phyloP scores from a whole-genome alignment of 2,797 vertebrate species.

The Graptemys geographica region DNA sequence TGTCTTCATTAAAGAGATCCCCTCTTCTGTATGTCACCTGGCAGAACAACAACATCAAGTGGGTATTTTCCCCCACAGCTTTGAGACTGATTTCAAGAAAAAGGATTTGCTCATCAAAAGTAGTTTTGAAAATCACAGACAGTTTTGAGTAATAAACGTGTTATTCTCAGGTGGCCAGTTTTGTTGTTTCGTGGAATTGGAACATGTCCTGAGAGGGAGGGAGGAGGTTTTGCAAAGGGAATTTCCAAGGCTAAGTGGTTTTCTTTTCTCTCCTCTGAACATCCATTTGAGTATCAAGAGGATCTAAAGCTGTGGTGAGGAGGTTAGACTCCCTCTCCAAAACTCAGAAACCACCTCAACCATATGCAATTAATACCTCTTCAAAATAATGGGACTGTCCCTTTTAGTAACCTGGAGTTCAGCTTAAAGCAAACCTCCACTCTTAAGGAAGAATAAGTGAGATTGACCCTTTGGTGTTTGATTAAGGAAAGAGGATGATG shows the following conservation, averaged over 20 bases:
- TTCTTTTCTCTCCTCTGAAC: slow-evolving; percentile 34
- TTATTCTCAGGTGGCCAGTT: slow-evolving; percentile 7
- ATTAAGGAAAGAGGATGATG: neutral
- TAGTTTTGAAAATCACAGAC: neutral
- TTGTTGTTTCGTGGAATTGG: neutral
- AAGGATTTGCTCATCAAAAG: slow-evolving; percentile 18
- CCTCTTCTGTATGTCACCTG: neutral
- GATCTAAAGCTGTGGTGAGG: neutral
- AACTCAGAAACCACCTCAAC: neutral
- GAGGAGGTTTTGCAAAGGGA: neutral
- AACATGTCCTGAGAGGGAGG: slow-evolving; percentile 10
- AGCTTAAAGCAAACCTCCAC: neutral
- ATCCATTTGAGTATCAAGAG: neutral
- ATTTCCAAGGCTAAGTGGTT: slow-evolving; percentile 39
- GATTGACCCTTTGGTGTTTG: neutral
- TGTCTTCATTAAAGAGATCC: neutral
- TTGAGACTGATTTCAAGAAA: neutral
- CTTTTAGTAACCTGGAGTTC: neutral
- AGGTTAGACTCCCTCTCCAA: slow-evolving; percentile 14
- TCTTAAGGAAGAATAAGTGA: neutral
- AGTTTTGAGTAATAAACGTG: neutral
- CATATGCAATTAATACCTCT: neutral
- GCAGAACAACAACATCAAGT: neutral
- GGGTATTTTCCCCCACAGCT: neutral
- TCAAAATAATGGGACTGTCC: neutral